These are phyloP conservation scores for Neoitamus cyanurus DNA, from an alignment of 2,888 invertebrate species.

Conservation along the genomic window DNA sequence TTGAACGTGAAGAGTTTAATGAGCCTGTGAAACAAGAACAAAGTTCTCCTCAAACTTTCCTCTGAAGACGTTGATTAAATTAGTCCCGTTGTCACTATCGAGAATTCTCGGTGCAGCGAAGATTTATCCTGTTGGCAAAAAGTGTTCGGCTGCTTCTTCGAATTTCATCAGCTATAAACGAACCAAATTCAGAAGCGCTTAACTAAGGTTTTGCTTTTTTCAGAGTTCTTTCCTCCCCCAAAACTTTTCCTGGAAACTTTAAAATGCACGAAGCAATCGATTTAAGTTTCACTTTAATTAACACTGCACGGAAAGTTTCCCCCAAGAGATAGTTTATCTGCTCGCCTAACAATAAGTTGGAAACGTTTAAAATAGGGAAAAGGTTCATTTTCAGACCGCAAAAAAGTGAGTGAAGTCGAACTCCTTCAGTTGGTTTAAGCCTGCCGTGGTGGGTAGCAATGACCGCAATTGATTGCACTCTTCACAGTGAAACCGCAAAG, in stretches of 20 bases:
- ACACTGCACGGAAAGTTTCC: not conserved
- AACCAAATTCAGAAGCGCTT: not conserved
- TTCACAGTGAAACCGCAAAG: slow-evolving; percentile 32
- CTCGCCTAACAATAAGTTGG: not conserved
- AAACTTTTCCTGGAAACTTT: not conserved
- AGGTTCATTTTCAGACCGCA: not conserved
- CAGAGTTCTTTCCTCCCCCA: not conserved
- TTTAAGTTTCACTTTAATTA: not conserved
- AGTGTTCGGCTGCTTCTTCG: not conserved
- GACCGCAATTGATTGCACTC: slow-evolving; percentile 41
- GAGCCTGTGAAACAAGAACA: not conserved
- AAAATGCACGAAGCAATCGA: not conserved
- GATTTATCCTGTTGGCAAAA: not conserved
- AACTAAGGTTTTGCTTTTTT: not conserved
- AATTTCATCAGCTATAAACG: not conserved
- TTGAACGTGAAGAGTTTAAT: not conserved
- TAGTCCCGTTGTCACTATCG: not conserved
- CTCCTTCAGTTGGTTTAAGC: not conserved
- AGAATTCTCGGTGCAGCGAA: not conserved
- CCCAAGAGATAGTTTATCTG: not conserved
- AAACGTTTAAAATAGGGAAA: not conserved
- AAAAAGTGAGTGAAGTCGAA: not conserved
- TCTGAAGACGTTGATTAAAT: not conserved
- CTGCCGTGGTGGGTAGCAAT: not conserved
- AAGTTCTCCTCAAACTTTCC: not conserved